phyloP scores from a whole-genome alignment of 2,888 invertebrate species.

The Calameuta idolon region DNA sequence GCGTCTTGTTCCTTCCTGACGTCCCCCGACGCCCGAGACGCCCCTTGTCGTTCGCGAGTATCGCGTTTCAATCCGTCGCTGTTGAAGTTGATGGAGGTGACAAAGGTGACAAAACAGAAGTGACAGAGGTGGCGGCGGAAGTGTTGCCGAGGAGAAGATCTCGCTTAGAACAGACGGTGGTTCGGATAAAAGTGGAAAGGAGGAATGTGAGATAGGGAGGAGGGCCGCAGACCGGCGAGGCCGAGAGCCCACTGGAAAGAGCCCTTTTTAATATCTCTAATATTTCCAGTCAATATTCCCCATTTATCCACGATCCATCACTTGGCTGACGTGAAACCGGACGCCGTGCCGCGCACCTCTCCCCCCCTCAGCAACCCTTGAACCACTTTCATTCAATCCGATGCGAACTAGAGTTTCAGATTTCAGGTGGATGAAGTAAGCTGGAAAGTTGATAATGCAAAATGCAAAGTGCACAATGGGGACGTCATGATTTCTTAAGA shows the following conservation, averaged over 20 bases:
- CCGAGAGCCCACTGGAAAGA: too few species aligned
- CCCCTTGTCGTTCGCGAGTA: slow-evolving; percentile 9
- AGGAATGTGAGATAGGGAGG: not conserved
- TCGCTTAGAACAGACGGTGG: not conserved
- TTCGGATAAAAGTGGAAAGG: not conserved
- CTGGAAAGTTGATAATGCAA: too few species aligned
- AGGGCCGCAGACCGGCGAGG: not conserved
- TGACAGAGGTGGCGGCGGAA: not conserved
- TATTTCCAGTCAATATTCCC: slow-evolving; percentile 54
- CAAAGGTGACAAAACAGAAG: not conserved
- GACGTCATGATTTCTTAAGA: too few species aligned
- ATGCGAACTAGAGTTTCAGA: too few species aligned
- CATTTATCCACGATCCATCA: slow-evolving; percentile 56
- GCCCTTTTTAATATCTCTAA: slow-evolving; percentile 56
- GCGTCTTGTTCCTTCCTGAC: too few species aligned
- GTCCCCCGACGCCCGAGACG: not conserved
- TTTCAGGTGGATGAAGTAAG: too few species aligned
- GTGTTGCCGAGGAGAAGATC: not conserved
- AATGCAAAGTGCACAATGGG: too few species aligned
- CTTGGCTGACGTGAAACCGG: slow-evolving; percentile 50
- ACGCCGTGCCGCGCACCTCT: slow-evolving; percentile 26
- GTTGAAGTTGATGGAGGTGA: not conserved
- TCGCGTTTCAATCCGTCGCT: slow-evolving; percentile 30
- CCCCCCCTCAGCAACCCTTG: too few species aligned
- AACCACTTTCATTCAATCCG: too few species aligned